Conservation (phyloP, 2,797 vertebrate genomes). For the Pelochelys cantorii region DNA sequence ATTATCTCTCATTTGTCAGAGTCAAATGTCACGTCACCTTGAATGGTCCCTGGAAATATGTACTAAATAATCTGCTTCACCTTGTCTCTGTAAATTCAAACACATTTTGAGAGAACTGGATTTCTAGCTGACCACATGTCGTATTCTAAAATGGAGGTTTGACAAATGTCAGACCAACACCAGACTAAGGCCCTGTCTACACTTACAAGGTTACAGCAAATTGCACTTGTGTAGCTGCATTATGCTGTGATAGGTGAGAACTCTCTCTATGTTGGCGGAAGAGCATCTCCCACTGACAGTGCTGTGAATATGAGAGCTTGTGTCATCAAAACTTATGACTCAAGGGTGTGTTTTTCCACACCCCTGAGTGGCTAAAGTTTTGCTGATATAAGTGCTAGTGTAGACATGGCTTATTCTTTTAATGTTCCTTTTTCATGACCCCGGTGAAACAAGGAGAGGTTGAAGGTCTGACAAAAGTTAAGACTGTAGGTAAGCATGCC, state of each 20-base stretch:
- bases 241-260: too few relatives aligned
- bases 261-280: too few relatives aligned
- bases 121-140: neutral
- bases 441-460: accelerated
- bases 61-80: neutral
- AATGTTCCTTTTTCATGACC: accelerated
- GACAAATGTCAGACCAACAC: neutral
- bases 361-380: too few relatives aligned
- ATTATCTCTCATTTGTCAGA: neutral
- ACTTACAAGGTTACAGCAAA: too few relatives aligned
- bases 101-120: neutral
- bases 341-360: too few relatives aligned
- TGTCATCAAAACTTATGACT: too few relatives aligned
- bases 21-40: neutral
- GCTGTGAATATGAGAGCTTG: too few relatives aligned
- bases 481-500: neutral
- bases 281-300: too few relatives aligned
- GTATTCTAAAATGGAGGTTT: neutral
- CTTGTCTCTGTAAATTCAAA: neutral
- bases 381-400: too few relatives aligned
- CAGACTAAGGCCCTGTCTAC: neutral
- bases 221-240: too few relatives aligned
- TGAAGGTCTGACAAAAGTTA: accelerated
- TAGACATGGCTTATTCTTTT: accelerated
- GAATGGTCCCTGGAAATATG: neutral